Percentiles rank a stretch among this genome's conserved stretches.
Conservation (phyloP, 1,140 invertebrate species). For the Melitaea cinxia region DNA sequence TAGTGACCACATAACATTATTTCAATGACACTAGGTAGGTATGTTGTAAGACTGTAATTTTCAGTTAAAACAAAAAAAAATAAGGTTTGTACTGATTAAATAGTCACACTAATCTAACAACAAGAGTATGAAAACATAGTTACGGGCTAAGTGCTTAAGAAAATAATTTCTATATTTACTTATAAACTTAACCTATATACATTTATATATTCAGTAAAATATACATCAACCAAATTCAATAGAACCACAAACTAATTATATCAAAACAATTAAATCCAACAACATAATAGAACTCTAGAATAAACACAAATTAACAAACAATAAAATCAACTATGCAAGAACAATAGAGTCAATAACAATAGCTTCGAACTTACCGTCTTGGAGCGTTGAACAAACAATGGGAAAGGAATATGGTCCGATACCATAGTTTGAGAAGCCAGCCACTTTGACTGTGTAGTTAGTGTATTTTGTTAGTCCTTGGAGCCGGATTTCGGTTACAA, state of each 20-base stretch:
- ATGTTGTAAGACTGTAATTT: no score
- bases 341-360: not conserved
- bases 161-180: no score
- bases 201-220: no score
- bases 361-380: slow-evolving; percentile 87
- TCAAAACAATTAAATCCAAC: not conserved
- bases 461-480: slow-evolving; percentile 88
- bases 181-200: no score
- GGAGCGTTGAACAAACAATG: slow-evolving; percentile 87
- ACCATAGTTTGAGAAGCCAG: slow-evolving; percentile 92
- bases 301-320: not conserved
- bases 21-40: no score
- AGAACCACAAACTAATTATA: not conserved
- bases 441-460: slow-evolving; percentile 93
- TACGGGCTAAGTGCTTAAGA: no score
- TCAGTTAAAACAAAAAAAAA: no score
- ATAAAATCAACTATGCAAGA: slow-evolving; percentile 3
- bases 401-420: slow-evolving; percentile 89
- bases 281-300: not conserved
- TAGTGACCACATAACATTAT: no score
- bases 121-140: no score
- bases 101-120: no score
- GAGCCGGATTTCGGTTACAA: slow-evolving; percentile 86
- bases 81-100: no score
- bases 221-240: not conserved